A percentile compares a stretch with the other conserved stretches of the same genome.
These are phyloP conservation scores for Tapirus terrestris DNA, from an alignment of 2,113 vertebrate genomes.

Conservation along the genomic window DNA sequence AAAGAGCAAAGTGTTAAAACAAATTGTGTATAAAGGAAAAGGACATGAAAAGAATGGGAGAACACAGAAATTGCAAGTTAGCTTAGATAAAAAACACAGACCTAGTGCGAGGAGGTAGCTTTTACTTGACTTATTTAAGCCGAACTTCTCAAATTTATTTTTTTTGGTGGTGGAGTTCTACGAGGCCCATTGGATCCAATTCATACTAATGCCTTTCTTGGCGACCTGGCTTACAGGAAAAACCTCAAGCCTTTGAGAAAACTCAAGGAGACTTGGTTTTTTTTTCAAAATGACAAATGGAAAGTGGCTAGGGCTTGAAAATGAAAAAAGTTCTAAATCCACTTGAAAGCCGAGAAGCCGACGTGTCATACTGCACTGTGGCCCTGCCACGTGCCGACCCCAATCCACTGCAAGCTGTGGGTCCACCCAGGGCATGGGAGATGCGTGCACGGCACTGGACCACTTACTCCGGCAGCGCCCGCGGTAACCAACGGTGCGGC, in stretches of 20 bases:
- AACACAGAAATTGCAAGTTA: conserved; percentile 61
- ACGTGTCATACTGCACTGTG: fast-evolving
- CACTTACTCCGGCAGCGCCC: background rate
- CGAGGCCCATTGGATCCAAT: conserved; percentile 72
- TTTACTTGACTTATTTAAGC: conserved; percentile 60
- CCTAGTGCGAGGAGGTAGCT: conserved; percentile 51
- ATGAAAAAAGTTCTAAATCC: conserved; percentile 47
- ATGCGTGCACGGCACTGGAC: fast-evolving
- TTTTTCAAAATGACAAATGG: conserved; percentile 31
- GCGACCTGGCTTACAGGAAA: conserved; percentile 70
- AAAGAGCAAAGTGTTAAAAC: background rate
- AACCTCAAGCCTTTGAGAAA: conserved; percentile 77
- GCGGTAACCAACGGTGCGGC: fast-evolving
- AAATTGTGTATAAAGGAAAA: background rate
- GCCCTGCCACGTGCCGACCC: fast-evolving
- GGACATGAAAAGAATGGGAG: conserved; percentile 36
- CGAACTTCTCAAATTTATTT: conserved; percentile 61
- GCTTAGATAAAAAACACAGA: conserved; percentile 68
- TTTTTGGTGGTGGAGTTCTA: background rate
- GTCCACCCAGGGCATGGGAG: fast-evolving
- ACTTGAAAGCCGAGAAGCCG: background rate
- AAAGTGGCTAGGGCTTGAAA: conserved; percentile 36
- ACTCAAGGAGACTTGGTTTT: conserved; percentile 43
- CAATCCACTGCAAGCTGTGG: background rate
- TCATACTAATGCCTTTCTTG: conserved; percentile 79